Evolutionary conservation across 92 coral and sea anemone species (phyloP), one percentile per base, ranked within the genome.

Genomic region (Parazoanthus darwini): DNA sequence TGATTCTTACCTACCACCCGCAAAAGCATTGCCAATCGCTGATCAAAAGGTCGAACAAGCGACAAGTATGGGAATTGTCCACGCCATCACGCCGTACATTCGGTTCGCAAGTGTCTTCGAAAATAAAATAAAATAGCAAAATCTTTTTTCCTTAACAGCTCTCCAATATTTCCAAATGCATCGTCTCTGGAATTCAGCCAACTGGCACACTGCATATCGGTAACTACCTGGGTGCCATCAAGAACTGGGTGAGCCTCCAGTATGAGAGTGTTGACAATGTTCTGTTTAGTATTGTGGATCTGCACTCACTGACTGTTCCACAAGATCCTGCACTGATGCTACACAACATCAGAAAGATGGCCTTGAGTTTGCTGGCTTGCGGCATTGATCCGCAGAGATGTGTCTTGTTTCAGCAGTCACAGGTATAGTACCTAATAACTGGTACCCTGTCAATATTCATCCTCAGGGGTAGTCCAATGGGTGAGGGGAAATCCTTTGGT

Each of bases 31-130:
- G 25, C 99, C 99, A 76, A 95, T 96, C 3, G 99, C 99, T 13
- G 99, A 96, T 59, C 99, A 98, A 86, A 96, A 96, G 14, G 98
- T 95, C 1, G 99, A 96, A 67, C 96, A 95, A 26, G 99, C 99
- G 56, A 96, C 99, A 87, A 96, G 95, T 37, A 96, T 93, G 0
- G 98, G 98, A 80, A 96, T 93, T 23, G 94, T 92, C 98, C 98
- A 96, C 0, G 96, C 95, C 98, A 96, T 96, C 20, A 91, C 93
- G 78, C 98, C 98, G 76, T 95, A 96, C 90, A 96, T 73, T 25
- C 96, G 91, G 81, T 95, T 92, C 15, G 98, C 98, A 33, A 96
- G 63, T 7, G 96, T 92, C 98, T 96, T 39, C 3, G 42, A 2
- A 2, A 39, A 39, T 39, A 39, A 2, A 39, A 39, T 39, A 39